Base-by-base conservation (phyloP, 2,888 invertebrate species). In the Acanthococcus lagerstroemiae region DNA sequence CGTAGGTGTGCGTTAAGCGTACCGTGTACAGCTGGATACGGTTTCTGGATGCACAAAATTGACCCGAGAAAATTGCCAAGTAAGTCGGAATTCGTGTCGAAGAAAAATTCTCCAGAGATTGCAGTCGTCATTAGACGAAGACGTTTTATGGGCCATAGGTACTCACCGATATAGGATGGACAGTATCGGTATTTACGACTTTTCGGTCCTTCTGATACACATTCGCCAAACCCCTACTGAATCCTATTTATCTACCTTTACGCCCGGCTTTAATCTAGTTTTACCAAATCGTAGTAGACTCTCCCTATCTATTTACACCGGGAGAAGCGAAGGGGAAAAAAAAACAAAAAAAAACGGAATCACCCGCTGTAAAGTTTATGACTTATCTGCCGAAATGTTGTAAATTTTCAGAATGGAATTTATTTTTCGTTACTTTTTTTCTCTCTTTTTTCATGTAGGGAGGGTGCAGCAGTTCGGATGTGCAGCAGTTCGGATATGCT, bases 361-460 rank as follows among this genome's bases (percentile, higher is more conserved):
- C 58, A 58, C 58, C 58, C 17, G 58, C 58, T 50, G 50, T 61
- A 61, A 61, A 61, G 50, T 61, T 61, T 61, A 61, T 50, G 61
- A 61, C 61, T 61, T 61, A 25, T 50, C 26, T 58, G 24, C n/a
- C 21, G 19, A 4, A 48, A 48, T 9, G 9, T n/a, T 19, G 48
- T 48, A 48, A 48, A 48, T 48, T 3, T 17, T 3, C 48, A 19
- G 19, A 48, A 48, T 9, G 48, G 3, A 19, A 19, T 48, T 37
- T 37, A 37, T 37, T 37, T 37, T 37, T 3, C 3, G 12, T 37
- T n/a, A n/a, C n/a, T 37, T 15, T 37, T 37, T 9, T 2, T n/a
- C 37, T n/a, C n/a, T 3, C 37, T 37, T 37, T n/a, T 37, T 3
- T 37, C 37, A 15, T 2, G 37, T 3, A 9, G 37, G 37, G 12